phyloP scores from a whole-genome alignment of 2,888 invertebrate species.

The Macaria notata region DNA sequence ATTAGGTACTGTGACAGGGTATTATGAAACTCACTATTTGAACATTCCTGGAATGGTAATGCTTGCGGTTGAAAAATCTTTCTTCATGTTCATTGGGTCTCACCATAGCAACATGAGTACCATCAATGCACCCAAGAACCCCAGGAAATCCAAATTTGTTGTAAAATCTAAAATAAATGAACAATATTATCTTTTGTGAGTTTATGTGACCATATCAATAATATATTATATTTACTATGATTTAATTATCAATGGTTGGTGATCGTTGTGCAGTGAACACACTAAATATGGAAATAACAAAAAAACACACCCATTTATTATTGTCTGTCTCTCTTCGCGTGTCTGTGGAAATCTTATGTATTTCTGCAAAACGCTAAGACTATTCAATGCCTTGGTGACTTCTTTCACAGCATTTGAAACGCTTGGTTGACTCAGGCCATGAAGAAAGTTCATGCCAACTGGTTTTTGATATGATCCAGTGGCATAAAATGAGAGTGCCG shows the following conservation, averaged over 20 bases:
- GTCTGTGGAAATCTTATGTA: conserved; percentile 14
- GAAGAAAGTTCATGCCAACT: conserved; percentile 9
- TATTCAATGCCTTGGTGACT: conserved; percentile 12
- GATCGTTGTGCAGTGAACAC: no score
- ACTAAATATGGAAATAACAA: neutral
- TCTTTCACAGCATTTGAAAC: conserved; percentile 15
- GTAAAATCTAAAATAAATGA: no score
- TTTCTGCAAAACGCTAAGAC: conserved; percentile 5
- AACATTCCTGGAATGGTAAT: no score
- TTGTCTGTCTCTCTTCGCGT: conserved; percentile 6
- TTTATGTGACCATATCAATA: no score
- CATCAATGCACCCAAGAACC: no score
- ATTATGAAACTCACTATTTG: no score
- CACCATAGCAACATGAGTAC: no score
- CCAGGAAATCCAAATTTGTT: no score
- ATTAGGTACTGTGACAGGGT: no score
- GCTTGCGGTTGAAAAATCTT: no score
- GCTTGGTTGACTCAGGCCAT: conserved; percentile 11
- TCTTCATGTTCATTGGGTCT: no score
- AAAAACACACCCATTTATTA: conserved; percentile 4
- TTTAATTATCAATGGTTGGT: neutral
- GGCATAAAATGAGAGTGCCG: conserved; percentile 17
- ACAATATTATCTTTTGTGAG: no score
- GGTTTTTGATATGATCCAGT: conserved; percentile 20
- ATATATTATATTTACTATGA: neutral